Conservation (phyloP, 2,888 invertebrate species). For the Pterostichus madidus region DNA sequence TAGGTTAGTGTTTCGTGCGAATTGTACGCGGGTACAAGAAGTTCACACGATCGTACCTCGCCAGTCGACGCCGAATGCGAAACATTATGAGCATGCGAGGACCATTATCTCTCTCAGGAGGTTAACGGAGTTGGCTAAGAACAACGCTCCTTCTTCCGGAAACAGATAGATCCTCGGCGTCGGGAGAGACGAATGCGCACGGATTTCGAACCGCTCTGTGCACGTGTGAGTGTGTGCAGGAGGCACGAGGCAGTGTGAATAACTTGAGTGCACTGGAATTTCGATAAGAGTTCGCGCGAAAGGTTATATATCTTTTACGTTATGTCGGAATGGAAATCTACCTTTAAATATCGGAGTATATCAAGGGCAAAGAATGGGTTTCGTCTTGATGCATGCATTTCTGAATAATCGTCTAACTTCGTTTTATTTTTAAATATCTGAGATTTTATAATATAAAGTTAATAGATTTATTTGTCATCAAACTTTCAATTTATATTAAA, state of each 20-base stretch:
- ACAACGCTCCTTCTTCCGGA: slow-evolving; percentile 47
- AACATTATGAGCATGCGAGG: slow-evolving; percentile 33
- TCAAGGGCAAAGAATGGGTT: slow-evolving; percentile 38
- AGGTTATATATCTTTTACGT: slow-evolving; percentile 56
- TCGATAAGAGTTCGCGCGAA: slow-evolving; percentile 56
- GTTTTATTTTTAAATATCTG: too few relatives aligned
- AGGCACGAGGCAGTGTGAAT: slow-evolving; percentile 32
- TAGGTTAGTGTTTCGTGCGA: slow-evolving; percentile 18
- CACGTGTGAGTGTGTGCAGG: slow-evolving; percentile 25
- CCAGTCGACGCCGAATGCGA: background rate
- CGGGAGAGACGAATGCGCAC: slow-evolving; percentile 1
- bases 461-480: too few relatives aligned
- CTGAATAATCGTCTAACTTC: too few relatives aligned
- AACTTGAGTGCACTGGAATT: slow-evolving; percentile 55
- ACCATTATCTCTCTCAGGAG: slow-evolving; percentile 59
- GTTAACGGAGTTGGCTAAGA: slow-evolving; percentile 50
- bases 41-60: slow-evolving; percentile 7
- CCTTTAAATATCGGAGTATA: slow-evolving; percentile 37
- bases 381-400: slow-evolving; percentile 4
- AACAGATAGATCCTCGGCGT: slow-evolving; percentile 43
- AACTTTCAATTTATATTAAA: too few relatives aligned
- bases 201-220: slow-evolving; percentile 38
- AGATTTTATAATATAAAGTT: too few relatives aligned
- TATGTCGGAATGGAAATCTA: slow-evolving; percentile 45
- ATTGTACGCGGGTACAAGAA: background rate